A percentile compares a stretch with the other conserved stretches of the same genome.
These are phyloP conservation scores for Anolis carolinensis DNA, from an alignment of 2,113 vertebrate species.

Conservation along the genomic window DNA sequence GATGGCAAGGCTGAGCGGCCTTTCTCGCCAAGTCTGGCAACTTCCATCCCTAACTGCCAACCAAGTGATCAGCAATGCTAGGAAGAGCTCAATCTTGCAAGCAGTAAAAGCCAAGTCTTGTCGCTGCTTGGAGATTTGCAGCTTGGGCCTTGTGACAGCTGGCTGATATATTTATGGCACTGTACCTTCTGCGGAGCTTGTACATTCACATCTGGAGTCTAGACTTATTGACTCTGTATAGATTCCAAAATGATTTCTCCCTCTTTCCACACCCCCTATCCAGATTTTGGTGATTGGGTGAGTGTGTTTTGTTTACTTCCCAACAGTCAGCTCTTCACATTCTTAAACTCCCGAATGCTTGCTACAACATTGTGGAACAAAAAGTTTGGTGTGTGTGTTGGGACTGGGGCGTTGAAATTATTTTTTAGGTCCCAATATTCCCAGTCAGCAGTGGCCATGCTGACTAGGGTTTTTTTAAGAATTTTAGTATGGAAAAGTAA, in stretches of 20 bases:
- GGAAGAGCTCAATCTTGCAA: slow-evolving; percentile 58
- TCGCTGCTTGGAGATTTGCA: slow-evolving; percentile 75
- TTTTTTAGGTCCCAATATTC: background rate
- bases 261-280: slow-evolving; percentile 39
- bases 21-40: slow-evolving; percentile 58
- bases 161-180: slow-evolving; percentile 73
- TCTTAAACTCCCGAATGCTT: slow-evolving; percentile 46
- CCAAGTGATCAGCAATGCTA: slow-evolving; percentile 66
- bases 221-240: slow-evolving; percentile 81
- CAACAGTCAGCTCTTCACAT: slow-evolving; percentile 52
- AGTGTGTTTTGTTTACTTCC: slow-evolving; percentile 54
- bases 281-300: slow-evolving; percentile 29
- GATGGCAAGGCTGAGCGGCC: slow-evolving; percentile 48
- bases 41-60: slow-evolving; percentile 55
- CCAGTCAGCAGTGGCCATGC: background rate
- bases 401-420: background rate
- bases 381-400: background rate
- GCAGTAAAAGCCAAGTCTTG: slow-evolving; percentile 76
- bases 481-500: background rate
- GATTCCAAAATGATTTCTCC: slow-evolving; percentile 48
- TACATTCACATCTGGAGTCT: slow-evolving; percentile 86
- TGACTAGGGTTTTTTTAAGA: background rate
- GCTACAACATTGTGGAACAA: background rate
- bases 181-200: slow-evolving; percentile 63
- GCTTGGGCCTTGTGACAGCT: slow-evolving; percentile 83